Evolutionary conservation across 2,888 invertebrate species (phyloP), one percentile per base, ranked within the genome.

Genomic region (Acanthosepion pharaonis): DNA sequence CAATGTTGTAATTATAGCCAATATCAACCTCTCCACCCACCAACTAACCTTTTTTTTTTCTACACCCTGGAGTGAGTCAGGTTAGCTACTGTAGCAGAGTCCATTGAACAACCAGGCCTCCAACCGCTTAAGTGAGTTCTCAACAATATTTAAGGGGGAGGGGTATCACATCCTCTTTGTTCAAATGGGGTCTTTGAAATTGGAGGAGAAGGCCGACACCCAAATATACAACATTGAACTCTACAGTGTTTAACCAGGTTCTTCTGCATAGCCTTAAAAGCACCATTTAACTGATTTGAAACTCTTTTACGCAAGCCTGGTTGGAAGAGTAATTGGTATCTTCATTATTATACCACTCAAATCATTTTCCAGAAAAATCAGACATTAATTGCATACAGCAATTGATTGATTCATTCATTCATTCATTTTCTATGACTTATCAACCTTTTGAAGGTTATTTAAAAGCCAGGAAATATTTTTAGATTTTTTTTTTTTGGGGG

Each of bases 401-500:
- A 42, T 42, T 42, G 42, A 42, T 2, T 42, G 42, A 42, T 42
- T n/a, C n/a, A n/a, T n/a, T n/a, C 42, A 42, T n/a, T n/a, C n/a
- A 42, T 42, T 42, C 1, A 42, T 42, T 42, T 42, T 42, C 42
- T 42, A 42, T 42, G 42, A 42, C 42, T 42, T 42, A 42, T 42
- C 42, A 42, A 42, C 2, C 42, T 2, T 42, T 42, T 42, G 42
- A 1, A 42, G 1, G 42, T 42, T 42, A 42, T 42, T 42, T 42
- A 42, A 42, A 42, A 42, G 42, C 42, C 2, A 1, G 3, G 42
- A 42, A 42, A 42, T 42, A 42, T 42, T 42, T 42, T 42, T 42
- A 2, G 42, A 42, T 42, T 2, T 1, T 42, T 2, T 3, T 42
- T 42, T 42, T 2, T 1, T 1, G 3, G 3, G 2, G 42, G 42